Conservation (phyloP, 2,113 vertebrate species). For the Gorsachius goisagi region DNA sequence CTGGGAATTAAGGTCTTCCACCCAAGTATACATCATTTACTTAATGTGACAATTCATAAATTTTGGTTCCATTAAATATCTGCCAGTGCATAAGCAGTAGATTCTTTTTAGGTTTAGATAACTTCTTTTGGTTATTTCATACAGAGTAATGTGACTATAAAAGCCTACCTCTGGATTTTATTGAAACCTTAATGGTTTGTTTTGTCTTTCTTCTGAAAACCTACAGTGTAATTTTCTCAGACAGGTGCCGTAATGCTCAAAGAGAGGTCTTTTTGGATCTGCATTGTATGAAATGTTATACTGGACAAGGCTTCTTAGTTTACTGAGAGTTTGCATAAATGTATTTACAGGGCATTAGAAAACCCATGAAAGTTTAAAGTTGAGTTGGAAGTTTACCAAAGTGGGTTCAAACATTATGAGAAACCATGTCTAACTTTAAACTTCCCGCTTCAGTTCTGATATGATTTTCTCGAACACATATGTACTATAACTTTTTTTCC, state of each 20-base stretch:
- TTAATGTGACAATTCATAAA: background rate
- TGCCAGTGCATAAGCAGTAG: background rate
- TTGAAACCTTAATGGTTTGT: background rate
- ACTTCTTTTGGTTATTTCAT: background rate
- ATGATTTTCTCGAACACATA: background rate
- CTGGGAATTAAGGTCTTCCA: background rate
- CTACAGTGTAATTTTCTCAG: background rate
- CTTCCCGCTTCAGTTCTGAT: background rate
- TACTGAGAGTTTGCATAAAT: background rate
- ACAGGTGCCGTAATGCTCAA: background rate
- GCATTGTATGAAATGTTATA: background rate
- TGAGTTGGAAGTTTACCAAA: background rate
- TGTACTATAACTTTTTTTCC: background rate
- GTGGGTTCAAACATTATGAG: background rate
- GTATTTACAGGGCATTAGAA: background rate
- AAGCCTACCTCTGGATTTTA: background rate
- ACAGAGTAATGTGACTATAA: background rate
- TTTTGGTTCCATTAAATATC: background rate
- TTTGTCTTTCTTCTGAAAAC: background rate
- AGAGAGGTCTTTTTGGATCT: background rate
- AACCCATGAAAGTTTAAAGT: background rate
- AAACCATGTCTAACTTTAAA: background rate
- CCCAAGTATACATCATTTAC: background rate
- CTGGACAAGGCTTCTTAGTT: background rate
- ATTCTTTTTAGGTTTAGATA: background rate